Evolutionary conservation across 2,113 vertebrate genomes (phyloP), one percentile per base, ranked within the genome.

Genomic region (Rhynchopsitta pachyrhyncha): DNA sequence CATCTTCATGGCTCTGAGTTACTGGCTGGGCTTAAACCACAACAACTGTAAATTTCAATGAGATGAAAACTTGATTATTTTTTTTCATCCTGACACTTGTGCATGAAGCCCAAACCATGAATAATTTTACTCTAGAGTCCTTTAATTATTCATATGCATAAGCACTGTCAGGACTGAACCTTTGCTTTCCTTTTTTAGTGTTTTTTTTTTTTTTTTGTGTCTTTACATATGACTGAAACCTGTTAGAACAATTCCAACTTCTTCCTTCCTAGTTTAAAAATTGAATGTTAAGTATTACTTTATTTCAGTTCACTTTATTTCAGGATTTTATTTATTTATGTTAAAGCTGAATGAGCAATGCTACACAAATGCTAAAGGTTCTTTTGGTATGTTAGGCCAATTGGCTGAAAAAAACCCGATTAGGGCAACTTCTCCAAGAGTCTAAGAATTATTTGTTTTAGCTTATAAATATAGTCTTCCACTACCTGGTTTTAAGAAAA

Each of bases 151-250:
- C 35, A 52, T 16, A 11, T 79, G 20, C n/a, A 57, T 52, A 67
- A 52, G 5, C 5, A 37, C 52, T 91, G 80, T 62, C 28, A 78
- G 52, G 29, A 52, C 66, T 80, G 49, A 68, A 62, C 12, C 11
- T 68, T 55, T 92, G 46, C 4, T 84, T 94, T 84, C 7, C 12
- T 84, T 94, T 52, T 81, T 70, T 23, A 63, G 33, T 24, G 29
- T 2, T 0, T 5, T 2, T 49, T 47, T 46, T 62, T 59, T 23
- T 2, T 11, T 15, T 18, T 29, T 24, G 1, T 27, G 17, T 8
- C 67, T 62, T 74, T 55, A 24, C 4, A 5, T 23, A 27, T 39
- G 7, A 13, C 8, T 57, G 35, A 67, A 86, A 62, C 8, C 16
- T 46, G n/a, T 49, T 25, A 80, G 29, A 88, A 77, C 63, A 59